phyloP scores from a whole-genome alignment of 2,888 invertebrate genomes.

The Netelia inedita region DNA sequence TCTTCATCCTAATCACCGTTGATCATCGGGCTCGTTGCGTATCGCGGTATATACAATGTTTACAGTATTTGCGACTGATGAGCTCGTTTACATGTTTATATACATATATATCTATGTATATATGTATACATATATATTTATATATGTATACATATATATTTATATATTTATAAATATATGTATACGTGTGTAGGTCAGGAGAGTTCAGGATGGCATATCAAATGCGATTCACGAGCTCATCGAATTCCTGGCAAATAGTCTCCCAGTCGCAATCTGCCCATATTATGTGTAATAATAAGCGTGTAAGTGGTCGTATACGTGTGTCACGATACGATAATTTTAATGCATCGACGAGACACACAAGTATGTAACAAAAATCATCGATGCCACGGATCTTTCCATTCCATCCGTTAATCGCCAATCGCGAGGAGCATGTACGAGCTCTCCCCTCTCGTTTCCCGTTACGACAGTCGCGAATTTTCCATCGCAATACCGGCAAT shows the following conservation, averaged over 20 bases:
- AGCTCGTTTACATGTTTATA: no score
- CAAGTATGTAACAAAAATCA: neutral
- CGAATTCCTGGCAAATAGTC: slow-evolving; percentile 34
- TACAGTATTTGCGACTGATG: slow-evolving; percentile 9
- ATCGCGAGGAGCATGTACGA: neutral
- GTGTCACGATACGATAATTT: slow-evolving; percentile 28
- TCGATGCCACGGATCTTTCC: slow-evolving; percentile 49
- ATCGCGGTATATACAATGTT: slow-evolving; percentile 1
- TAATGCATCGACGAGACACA: neutral
- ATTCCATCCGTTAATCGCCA: slow-evolving; percentile 54
- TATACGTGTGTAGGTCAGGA: slow-evolving; percentile 30
- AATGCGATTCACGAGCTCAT: slow-evolving; percentile 21
- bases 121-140: no score
- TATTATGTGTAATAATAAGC: slow-evolving; percentile 7
- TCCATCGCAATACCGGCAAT: slow-evolving; percentile 44
- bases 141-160: neutral
- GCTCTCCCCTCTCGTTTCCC: slow-evolving; percentile 19
- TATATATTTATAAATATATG: neutral
- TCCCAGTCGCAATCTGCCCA: neutral
- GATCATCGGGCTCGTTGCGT: neutral
- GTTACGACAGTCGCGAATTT: slow-evolving; percentile 33
- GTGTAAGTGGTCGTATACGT: slow-evolving; percentile 37
- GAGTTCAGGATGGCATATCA: slow-evolving; percentile 44
- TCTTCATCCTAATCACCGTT: neutral
- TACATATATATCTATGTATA: no score